phyloP scores from a whole-genome alignment of 1,140 invertebrate species.

The Diorhabda elongata region DNA sequence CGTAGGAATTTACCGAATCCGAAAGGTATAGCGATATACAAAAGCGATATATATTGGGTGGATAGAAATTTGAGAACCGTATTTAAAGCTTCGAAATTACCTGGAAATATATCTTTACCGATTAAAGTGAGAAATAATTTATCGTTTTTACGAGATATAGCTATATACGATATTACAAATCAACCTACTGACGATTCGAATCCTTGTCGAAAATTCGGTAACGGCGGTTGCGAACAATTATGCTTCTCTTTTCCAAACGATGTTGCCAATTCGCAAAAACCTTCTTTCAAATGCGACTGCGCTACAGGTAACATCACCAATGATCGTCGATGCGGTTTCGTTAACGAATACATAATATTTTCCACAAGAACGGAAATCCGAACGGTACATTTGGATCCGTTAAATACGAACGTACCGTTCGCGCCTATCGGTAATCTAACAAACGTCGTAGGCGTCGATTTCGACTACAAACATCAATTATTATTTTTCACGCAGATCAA shows the following conservation, averaged over 20 bases:
- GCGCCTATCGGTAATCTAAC: conserved; percentile 84
- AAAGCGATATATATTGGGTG: conserved; percentile 89
- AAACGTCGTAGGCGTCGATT: conserved; percentile 95
- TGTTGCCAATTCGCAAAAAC: conserved; percentile 29
- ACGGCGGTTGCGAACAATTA: conserved; percentile 87
- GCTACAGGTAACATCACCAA: conserved; percentile 72
- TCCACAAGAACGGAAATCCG: conserved; percentile 88
- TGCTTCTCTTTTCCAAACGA: conserved; percentile 88
- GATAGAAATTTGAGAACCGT: conserved; percentile 88
- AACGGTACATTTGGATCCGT: conserved; percentile 77
- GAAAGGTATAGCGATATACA: conserved; percentile 86
- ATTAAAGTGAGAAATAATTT: conserved; percentile 76
- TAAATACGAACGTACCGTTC: conserved; percentile 77
- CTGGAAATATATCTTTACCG: conserved; percentile 64
- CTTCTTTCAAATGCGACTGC: conserved; percentile 74
- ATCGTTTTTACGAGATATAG: conserved; percentile 80
- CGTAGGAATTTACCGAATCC: conserved; percentile 89
- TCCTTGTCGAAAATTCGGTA: conserved; percentile 69
- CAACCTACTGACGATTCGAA: conserved; percentile 78
- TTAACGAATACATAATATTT: conserved; percentile 87
- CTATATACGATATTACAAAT: conserved; percentile 82
- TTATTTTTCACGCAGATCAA: conserved; percentile 89
- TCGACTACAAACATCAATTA: conserved; percentile 85
- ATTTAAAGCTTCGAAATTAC: conserved; percentile 77
- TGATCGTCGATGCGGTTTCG: conserved; percentile 70